phyloP scores from a whole-genome alignment of 37 sponge, comb jelly and placozoan genomes.

The Agelas oroides region DNA sequence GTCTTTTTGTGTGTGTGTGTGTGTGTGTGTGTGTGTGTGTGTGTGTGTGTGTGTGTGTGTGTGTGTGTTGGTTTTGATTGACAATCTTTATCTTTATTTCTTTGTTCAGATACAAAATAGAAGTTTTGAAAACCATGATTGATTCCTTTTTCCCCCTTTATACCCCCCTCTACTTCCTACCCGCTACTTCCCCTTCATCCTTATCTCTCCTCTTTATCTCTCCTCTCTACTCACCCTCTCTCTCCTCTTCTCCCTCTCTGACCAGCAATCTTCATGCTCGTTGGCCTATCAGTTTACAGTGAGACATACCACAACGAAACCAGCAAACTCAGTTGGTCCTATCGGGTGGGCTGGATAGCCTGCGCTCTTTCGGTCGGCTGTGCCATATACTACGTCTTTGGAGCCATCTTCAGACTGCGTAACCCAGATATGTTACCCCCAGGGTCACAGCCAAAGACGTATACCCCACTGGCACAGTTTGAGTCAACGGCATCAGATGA shows the following conservation, averaged over 20 bases:
- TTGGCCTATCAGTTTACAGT: slow-evolving; percentile 48
- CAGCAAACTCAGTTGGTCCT: slow-evolving; percentile 58
- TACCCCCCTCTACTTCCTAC: neutral
- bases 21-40: no score
- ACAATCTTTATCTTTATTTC: no score
- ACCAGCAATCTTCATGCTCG: slow-evolving; percentile 37
- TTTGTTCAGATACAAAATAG: no score
- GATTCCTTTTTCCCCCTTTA: no score
- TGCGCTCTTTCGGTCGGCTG: slow-evolving; percentile 43
- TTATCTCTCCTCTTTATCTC: neutral
- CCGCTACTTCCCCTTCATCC: neutral
- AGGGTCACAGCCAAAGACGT: slow-evolving; percentile 10
- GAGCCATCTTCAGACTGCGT: slow-evolving; percentile 31
- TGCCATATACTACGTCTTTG: slow-evolving; percentile 44
- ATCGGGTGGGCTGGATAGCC: slow-evolving; percentile 71
- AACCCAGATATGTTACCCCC: neutral
- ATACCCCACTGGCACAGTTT: slow-evolving; percentile 51
- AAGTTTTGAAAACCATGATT: no score
- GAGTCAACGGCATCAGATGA: slow-evolving; percentile 11
- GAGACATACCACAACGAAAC: neutral
- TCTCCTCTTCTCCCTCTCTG: neutral
- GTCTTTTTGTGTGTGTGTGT: no score
- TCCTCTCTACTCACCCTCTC: neutral
- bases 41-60: no score
- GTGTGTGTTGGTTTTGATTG: no score